Base-by-base conservation (phyloP, 1,140 invertebrate genomes). In the Colletes latitarsis region DNA sequence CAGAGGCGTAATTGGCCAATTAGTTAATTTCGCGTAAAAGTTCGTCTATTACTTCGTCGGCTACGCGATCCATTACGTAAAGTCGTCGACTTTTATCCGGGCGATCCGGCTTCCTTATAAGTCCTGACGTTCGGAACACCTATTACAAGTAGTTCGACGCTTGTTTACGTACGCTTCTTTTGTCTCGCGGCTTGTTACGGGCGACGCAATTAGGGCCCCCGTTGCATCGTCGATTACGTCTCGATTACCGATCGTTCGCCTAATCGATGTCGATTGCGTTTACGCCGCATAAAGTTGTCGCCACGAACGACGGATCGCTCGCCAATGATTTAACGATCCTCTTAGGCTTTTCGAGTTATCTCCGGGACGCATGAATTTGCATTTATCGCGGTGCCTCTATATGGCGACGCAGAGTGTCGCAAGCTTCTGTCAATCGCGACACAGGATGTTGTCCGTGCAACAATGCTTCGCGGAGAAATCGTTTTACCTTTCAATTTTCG, bases 1-100 rank as follows among this genome's bases (percentile, higher is more conserved):
- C 84, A 71, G 74, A 75, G 84, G 84, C 84, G 82, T 90, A 90
- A 90, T 90, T 89, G 89, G 85, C 77, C 86, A 84, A 89, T 89
- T 88, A 88, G 84, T 89, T 89, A 89, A 89, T 89, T 89, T 89
- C 88, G 85, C 85, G 81, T 89, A 81, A 88, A 49, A 88, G 82
- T 83, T 80, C 57, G 69, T 75, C 69, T 57, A 71, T 67, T 66
- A 60, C 52, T 71, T 79, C 21, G 74, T 73, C 46, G 2, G 39
- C 68, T 68, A 19, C 77, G 60, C 68, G 77, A 78, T 82, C 70
- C 73, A 62, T 86, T 82, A 71, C 82, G 60, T 58, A 63, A 76
- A 72, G 30, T 60, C 55, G 19, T 43, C 53, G 43, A 77, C 52
- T 77, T 72, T 63, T 17, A 30, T 41, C 17, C 39, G n/a, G 9